Evolutionary conservation across 2,888 invertebrate species (phyloP).

Genomic region (Euclidia mi): DNA sequence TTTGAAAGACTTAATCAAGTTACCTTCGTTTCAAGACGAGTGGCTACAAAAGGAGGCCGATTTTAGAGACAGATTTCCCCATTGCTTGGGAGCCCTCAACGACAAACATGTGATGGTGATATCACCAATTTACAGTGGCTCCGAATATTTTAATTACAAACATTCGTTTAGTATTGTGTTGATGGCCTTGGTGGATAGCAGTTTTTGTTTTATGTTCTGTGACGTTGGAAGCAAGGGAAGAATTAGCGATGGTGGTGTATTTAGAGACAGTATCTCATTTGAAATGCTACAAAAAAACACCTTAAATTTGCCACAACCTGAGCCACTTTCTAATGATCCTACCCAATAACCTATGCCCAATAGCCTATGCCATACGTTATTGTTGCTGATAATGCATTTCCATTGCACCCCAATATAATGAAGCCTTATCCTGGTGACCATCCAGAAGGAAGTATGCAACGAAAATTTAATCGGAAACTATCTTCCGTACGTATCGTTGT

Average conservation of each 20-base stretch:
- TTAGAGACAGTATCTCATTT: constrained; percentile 6
- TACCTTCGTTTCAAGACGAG: no score
- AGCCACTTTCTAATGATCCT: neutral
- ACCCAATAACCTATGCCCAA: no score
- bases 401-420: no score
- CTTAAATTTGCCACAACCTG: constrained; percentile 10
- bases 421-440: no score
- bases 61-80: neutral
- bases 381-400: no score
- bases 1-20: no score
- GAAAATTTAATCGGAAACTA: no score
- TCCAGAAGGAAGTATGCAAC: no score
- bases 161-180: constrained; percentile 11
- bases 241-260: constrained; percentile 12
- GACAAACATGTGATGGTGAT: neutral
- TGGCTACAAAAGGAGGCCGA: no score
- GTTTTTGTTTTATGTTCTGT: constrained; percentile 13
- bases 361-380: no score
- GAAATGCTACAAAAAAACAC: constrained; percentile 1
- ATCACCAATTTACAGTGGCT: neutral
- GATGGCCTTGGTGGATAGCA: constrained; percentile 10
- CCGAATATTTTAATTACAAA: constrained; percentile 1
- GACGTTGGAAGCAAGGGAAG: constrained; percentile 9
- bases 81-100: neutral
- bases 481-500: no score